phyloP scores from a whole-genome alignment of 1,140 invertebrate genomes.

The Euglossa dilemma region DNA sequence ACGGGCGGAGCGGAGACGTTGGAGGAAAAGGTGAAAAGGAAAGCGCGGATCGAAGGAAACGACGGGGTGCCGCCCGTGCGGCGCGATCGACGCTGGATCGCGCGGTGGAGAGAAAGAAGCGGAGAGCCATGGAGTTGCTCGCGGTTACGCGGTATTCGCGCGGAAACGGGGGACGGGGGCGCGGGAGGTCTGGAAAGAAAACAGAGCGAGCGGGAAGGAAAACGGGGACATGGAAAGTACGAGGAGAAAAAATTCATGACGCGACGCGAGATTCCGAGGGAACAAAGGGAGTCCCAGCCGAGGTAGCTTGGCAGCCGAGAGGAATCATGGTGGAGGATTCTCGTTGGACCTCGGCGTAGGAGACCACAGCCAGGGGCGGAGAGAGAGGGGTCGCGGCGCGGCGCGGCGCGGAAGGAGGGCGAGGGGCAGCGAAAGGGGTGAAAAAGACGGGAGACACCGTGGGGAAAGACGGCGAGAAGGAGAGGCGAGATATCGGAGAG shows the following conservation, averaged over 20 bases:
- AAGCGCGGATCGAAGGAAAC: constrained; percentile 3
- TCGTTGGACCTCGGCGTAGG: constrained; percentile 30
- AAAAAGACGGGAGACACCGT: constrained; percentile 8
- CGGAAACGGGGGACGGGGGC: no score
- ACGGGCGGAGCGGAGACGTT: background rate
- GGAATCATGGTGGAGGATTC: constrained; percentile 49
- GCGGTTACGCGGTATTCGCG: background rate
- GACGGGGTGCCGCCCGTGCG: background rate
- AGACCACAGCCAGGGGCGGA: constrained; percentile 11
- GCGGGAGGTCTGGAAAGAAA: background rate
- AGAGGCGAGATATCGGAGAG: background rate
- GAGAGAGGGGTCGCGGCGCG: constrained; percentile 5
- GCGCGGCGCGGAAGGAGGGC: background rate
- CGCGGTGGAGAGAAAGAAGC: background rate
- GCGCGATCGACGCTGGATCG: background rate
- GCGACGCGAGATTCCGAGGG: constrained; percentile 39
- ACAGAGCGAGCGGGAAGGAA: background rate
- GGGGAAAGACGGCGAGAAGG: constrained; percentile 14
- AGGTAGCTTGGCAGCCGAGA: constrained; percentile 21
- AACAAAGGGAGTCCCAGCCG: constrained; percentile 37
- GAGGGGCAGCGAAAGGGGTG: constrained; percentile 15
- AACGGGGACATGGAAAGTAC: constrained; percentile 38
- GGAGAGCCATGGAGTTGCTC: background rate
- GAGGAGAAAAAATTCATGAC: constrained; percentile 53
- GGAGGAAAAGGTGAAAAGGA: constrained; percentile 4